phyloP scores from a whole-genome alignment of 1,140 invertebrate species.

The Saccostrea echinata region DNA sequence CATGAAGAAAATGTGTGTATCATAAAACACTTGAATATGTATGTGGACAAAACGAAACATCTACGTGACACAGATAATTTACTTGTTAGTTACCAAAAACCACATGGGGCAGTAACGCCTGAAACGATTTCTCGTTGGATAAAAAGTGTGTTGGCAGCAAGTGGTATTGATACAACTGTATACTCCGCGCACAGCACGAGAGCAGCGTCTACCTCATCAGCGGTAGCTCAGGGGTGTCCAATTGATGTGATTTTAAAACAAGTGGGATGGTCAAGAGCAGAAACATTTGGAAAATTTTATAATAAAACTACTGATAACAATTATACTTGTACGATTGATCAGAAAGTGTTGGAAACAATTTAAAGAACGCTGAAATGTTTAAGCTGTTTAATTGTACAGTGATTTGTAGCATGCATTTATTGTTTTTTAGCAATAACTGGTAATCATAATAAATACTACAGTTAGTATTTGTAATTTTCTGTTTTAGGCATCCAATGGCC shows the following conservation, averaged over 20 bases:
- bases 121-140: constrained; percentile 41
- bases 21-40: constrained; percentile 26
- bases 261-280: constrained; percentile 18
- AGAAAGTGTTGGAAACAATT: too few relatives aligned
- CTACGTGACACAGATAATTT: neutral
- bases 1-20: constrained; percentile 23
- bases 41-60: constrained; percentile 30
- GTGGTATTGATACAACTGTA: neutral
- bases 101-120: constrained; percentile 25
- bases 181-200: constrained; percentile 38
- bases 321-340: too few relatives aligned
- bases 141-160: constrained; percentile 4
- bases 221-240: too few relatives aligned
- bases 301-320: too few relatives aligned
- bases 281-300: too few relatives aligned
- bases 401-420: too few relatives aligned
- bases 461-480: too few relatives aligned
- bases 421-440: too few relatives aligned
- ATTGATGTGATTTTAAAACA: neutral
- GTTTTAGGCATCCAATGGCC: too few relatives aligned
- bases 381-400: too few relatives aligned
- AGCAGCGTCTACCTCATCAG: constrained; percentile 14
- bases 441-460: too few relatives aligned
- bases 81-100: constrained; percentile 25
- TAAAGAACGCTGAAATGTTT: too few relatives aligned